Evolutionary conservation across 2,113 vertebrate species (phyloP), one percentile per base, ranked within the genome.

Genomic region (Pomatostomus ruficeps): DNA sequence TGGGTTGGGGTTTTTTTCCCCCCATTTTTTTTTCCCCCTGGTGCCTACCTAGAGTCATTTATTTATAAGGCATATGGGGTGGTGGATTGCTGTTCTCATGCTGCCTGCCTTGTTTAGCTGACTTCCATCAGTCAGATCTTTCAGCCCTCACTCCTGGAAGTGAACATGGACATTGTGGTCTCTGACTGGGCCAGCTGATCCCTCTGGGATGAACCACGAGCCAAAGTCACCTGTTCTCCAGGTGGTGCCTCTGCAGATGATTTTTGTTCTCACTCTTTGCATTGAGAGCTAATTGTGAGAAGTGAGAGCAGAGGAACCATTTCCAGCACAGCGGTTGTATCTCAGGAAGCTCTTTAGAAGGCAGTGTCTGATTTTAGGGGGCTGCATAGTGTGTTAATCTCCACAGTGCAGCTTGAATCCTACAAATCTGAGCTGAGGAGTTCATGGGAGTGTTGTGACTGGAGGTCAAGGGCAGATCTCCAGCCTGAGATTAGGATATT

Each of bases 301-400:
- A 82, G n/a, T 24, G 73, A 85, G 62, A 76, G 43, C 15, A 68
- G 33, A 82, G 16, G 49, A 75, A 12, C 52, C 13, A 3, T 84
- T 80, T 66, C 25, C 26, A 45, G 12, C 2, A 0, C 14, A 46
- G 55, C 13, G 49, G 36, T 9, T 42, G 1, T 31, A 28, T 29
- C 23, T 59, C 0, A 0, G 35, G 43, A 63, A 80, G 43, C 49
- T 43, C 46, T 86, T 71, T 10, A 15, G 35, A 48, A 84, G 55
- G 63, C 20, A 43, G 8, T 9, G 10, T 12, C n/a, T 1, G 4
- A 35, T 85, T 85, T 59, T 54, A 18, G 24, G 16, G 38, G 19
- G 7, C 4, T 1, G 2, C 29, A 4, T 1, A 2, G 16, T 38
- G 15, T 33, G 16, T 26, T 71, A 17, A 35, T 49, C 20, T 21